These are phyloP conservation scores for Scylla paramamosain DNA, from an alignment of 1,140 invertebrate genomes.

Conservation along the genomic window DNA sequence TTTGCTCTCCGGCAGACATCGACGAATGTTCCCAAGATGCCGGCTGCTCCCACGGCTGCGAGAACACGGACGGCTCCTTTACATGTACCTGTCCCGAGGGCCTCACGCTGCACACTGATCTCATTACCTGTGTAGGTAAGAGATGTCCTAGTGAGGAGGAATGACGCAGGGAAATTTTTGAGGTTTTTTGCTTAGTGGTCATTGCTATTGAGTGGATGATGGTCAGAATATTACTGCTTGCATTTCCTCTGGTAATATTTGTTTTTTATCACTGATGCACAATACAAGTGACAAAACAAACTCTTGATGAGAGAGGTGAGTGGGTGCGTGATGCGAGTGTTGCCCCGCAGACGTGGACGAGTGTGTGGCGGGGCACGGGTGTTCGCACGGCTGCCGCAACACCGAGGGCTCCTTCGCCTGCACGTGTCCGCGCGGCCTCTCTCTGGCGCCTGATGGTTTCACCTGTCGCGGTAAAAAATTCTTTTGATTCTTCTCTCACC, in stretches of 20 bases:
- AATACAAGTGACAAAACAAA: not conserved
- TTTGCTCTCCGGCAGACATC: constrained; percentile 81
- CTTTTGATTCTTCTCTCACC: not conserved
- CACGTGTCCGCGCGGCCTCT: constrained; percentile 85
- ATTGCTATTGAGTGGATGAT: no score
- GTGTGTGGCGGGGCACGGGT: constrained; percentile 81
- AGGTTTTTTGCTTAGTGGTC: no score
- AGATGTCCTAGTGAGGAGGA: constrained; percentile 43
- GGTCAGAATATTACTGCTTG: no score
- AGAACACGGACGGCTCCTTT: constrained; percentile 89
- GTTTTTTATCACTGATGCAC: not conserved
- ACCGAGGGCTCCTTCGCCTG: constrained; percentile 86
- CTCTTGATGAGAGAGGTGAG: not conserved
- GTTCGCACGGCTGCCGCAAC: constrained; percentile 86
- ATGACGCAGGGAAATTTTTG: not conserved
- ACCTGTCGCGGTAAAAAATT: constrained; percentile 77
- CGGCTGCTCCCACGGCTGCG: constrained; percentile 84
- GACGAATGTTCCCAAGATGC: constrained; percentile 85
- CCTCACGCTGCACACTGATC: constrained; percentile 81
- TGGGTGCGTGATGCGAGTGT: not conserved
- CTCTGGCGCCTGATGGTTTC: constrained; percentile 82
- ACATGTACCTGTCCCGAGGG: constrained; percentile 83
- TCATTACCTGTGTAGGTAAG: constrained; percentile 80
- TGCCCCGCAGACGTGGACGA: constrained; percentile 83
- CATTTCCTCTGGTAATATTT: no score